Conservation (phyloP, 2,113 vertebrate species). For the Crotalus tigris region DNA sequence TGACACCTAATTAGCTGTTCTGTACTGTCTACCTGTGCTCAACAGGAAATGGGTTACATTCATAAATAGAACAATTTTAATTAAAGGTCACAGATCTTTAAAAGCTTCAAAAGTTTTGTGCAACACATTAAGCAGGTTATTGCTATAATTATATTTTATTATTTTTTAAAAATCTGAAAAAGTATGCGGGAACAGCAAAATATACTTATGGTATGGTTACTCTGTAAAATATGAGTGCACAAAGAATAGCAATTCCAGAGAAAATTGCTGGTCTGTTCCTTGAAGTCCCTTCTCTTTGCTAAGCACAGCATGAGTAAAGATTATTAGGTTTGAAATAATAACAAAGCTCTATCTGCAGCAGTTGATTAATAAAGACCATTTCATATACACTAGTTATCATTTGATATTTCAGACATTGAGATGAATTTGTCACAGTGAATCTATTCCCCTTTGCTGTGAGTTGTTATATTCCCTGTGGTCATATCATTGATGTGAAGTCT, state of each 20-base stretch:
- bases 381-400: background rate
- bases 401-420: background rate
- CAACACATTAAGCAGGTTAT: background rate
- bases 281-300: background rate
- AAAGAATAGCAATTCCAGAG: background rate
- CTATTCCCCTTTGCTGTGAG: conserved; percentile 13
- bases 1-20: background rate
- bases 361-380: background rate
- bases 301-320: background rate
- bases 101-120: background rate
- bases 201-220: background rate
- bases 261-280: background rate
- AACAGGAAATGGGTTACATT: background rate
- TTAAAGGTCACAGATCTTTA: background rate
- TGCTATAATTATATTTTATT: background rate
- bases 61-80: background rate
- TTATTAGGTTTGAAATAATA: background rate
- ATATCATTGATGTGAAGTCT: background rate
- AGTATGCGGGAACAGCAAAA: background rate
- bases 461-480: conserved; percentile 31
- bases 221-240: background rate
- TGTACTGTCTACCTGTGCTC: background rate
- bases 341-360: background rate
- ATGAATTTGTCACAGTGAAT: background rate
- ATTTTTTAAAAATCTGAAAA: background rate